Base-by-base conservation (phyloP, 2,113 vertebrate genomes). In the Archocentrus centrarchus region DNA sequence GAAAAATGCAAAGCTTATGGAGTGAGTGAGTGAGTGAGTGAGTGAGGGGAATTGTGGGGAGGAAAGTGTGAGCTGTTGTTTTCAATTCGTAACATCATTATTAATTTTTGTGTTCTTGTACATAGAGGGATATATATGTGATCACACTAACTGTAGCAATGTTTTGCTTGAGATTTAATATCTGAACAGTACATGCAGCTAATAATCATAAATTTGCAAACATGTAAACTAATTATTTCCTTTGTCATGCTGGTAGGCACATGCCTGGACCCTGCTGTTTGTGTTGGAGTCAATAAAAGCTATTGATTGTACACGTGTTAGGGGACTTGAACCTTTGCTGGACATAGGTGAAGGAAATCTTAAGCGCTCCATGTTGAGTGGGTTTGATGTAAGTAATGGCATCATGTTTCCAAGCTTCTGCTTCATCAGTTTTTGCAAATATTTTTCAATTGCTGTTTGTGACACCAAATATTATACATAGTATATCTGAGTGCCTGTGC, bases 231-330 rank as follows among this genome's bases (percentile, higher is more conserved):
- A 75, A 92, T 91, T 79, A 82, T 79, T 92, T 24, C 22, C 5
- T 62, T 77, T 53, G 64, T 83, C 61, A 18, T 81, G 86, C 80
- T 76, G 41, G 58, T 10, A 63, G 37, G 57, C 90, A 75, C 60
- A 22, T 78, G 83, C 63, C 84, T 2, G 1, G 11, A 41, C 77
- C 60, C 30, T 11, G 7, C 27, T 83, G 83, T 86, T 77, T 60
- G 9, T 53, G 75, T 77, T 27, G 5, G 13, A 62, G 80, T 91
- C 90, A 22, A 92, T 91, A 79, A 32, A 53, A 53, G 41, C 41
- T 75, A 93, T 92, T 79, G 92, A 94, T 91, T 76, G 88, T 63
- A 85, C 89, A 91, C 86, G 79, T 81, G 77, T 75, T 75, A 39
- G 68, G 86, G 57, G 77, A 73, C 70, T 81, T 76, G 83, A 79